Conservation (phyloP, 2,113 vertebrate species). For the Anhinga rufa region DNA sequence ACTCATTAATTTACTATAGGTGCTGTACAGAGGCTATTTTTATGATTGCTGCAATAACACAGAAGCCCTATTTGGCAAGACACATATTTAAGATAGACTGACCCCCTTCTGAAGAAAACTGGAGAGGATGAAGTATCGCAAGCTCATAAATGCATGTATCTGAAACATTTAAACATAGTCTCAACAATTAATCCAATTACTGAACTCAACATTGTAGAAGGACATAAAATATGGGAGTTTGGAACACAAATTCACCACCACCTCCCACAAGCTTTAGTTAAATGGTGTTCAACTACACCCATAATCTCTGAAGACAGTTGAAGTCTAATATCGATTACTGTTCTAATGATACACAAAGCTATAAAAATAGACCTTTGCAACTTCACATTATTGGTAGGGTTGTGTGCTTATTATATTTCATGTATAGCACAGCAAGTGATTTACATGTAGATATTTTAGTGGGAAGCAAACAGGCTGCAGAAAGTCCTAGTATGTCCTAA, state of each 20-base stretch:
- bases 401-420: neutral
- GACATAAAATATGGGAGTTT: neutral
- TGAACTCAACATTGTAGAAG: neutral
- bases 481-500: neutral
- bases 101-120: neutral
- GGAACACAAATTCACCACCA: neutral
- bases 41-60: neutral
- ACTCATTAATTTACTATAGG: neutral
- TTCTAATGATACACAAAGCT: neutral
- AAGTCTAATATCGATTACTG: neutral
- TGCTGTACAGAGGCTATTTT: neutral
- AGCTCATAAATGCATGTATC: neutral
- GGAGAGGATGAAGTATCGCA: neutral
- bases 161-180: neutral
- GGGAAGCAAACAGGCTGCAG: neutral
- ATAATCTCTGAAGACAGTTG: neutral
- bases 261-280: neutral
- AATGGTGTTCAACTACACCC: neutral
- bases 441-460: neutral
- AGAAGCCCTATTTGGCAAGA: neutral
- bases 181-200: neutral
- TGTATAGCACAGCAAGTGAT: neutral
- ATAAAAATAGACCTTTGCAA: neutral
- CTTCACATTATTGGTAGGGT: neutral
- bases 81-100: neutral